Conservation (phyloP, 2,888 invertebrate genomes). For the Hirtodrosophila duncani region DNA sequence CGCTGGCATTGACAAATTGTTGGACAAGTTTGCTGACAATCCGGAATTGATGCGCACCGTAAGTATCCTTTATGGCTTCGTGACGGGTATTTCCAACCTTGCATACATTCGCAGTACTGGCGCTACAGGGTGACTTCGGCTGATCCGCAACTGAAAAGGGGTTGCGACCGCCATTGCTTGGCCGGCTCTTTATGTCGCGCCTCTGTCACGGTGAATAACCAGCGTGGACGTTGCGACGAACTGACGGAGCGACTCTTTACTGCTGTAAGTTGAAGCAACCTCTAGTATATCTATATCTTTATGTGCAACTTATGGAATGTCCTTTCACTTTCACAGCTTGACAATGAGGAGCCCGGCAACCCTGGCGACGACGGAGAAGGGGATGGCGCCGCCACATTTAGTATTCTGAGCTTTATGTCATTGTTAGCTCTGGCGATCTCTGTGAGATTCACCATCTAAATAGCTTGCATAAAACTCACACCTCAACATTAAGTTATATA, state of each 20-base stretch:
- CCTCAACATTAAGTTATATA: constrained; percentile 35
- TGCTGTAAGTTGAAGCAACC: constrained; percentile 49
- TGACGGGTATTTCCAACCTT: not conserved
- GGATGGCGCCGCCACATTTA: constrained; percentile 46
- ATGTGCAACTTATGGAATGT: not conserved
- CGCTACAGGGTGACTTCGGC: constrained; percentile 60
- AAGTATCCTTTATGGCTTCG: not conserved
- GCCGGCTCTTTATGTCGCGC: constrained; percentile 61
- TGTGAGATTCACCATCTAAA: constrained; percentile 36
- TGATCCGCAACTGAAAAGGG: constrained; percentile 58
- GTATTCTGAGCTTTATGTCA: constrained; percentile 38
- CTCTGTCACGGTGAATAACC: constrained; percentile 61
- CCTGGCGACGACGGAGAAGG: constrained; percentile 10
- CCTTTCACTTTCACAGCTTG: constrained; percentile 37
- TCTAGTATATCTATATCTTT: not conserved
- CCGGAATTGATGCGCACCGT: constrained; percentile 67
- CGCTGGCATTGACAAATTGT: constrained; percentile 81
- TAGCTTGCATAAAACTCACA: constrained; percentile 1
- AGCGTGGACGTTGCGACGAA: constrained; percentile 59
- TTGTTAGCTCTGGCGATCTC: constrained; percentile 36
- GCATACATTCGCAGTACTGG: constrained; percentile 48
- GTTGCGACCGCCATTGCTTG: constrained; percentile 66
- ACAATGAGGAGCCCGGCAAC: constrained; percentile 36
- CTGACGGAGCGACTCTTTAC: constrained; percentile 44
- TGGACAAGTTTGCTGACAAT: constrained; percentile 80